Evolutionary conservation across 1,140 invertebrate genomes (phyloP).

Genomic region (Eriocheir sinensis): DNA sequence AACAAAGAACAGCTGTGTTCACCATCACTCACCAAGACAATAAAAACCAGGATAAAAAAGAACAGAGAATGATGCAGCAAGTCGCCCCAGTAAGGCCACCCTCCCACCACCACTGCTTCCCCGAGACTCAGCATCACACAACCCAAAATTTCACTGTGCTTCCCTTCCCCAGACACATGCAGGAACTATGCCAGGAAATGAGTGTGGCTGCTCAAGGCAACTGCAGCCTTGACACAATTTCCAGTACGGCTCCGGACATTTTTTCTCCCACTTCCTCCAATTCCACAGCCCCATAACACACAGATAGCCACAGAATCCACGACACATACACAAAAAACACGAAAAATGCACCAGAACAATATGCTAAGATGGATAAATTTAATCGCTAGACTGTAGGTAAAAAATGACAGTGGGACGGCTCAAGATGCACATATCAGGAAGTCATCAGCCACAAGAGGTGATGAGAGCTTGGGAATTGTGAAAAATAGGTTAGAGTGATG

Average conservation of each 20-base stretch:
- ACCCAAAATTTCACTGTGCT: not conserved
- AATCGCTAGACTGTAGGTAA: not conserved
- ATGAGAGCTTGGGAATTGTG: not conserved
- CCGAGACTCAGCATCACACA: not conserved
- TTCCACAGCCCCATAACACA: not conserved
- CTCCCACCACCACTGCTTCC: not conserved
- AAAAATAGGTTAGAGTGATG: not conserved
- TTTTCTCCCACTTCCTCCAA: not conserved
- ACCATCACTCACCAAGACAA: no score
- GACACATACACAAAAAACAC: not conserved
- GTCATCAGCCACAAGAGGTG: not conserved
- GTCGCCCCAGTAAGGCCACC: not conserved
- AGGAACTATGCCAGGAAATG: not conserved
- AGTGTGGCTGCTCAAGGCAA: not conserved
- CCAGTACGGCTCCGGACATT: not conserved
- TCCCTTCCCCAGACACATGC: not conserved
- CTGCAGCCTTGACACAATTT: not conserved
- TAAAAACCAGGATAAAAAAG: not conserved
- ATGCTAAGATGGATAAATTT: not conserved
- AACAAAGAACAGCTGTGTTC: no score
- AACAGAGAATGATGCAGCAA: not conserved
- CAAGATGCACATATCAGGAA: not conserved
- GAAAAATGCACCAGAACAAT: not conserved
- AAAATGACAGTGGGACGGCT: not conserved
- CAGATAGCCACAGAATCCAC: not conserved